These are phyloP conservation scores for Aegithalos caudatus DNA, from an alignment of 2,113 vertebrate genomes.

Conservation along the genomic window DNA sequence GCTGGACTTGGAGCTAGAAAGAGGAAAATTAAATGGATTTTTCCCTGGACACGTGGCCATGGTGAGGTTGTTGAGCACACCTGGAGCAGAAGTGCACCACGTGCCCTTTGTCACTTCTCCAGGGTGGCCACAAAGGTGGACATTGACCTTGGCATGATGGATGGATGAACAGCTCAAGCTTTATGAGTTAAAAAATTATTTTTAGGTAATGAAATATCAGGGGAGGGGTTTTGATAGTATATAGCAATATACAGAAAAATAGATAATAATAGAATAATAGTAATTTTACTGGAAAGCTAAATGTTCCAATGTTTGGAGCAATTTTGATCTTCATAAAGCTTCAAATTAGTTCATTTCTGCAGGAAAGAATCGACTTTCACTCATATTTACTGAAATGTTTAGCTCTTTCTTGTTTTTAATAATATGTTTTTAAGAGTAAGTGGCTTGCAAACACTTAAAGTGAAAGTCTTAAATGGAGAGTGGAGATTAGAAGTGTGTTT, in stretches of 20 bases:
- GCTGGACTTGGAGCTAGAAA: not conserved
- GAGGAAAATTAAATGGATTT: not conserved
- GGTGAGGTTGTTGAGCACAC: rapidly evolving
- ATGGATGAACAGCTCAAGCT: not conserved
- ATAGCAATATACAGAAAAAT: not conserved
- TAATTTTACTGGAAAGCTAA: not conserved
- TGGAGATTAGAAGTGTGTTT: not conserved
- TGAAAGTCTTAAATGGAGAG: not conserved
- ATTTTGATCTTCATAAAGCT: not conserved
- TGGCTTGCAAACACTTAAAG: not conserved
- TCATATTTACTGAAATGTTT: not conserved
- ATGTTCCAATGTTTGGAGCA: not conserved
- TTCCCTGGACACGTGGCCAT: not conserved
- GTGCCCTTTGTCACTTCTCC: not conserved
- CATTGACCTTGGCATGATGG: not conserved
- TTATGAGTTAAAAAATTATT: not conserved
- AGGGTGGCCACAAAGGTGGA: not conserved
- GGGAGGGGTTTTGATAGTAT: rapidly evolving
- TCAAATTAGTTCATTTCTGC: not conserved
- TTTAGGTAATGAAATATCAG: not conserved
- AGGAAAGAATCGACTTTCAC: not conserved
- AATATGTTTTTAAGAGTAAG: not conserved
- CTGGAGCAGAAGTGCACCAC: not conserved
- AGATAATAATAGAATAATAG: not conserved
- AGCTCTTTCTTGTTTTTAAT: not conserved